A percentile compares a stretch with the other conserved stretches of the same genome.
These are phyloP conservation scores for Pseudanteris insignis DNA, from an alignment of 2,888 invertebrate species.

Conservation along the genomic window DNA sequence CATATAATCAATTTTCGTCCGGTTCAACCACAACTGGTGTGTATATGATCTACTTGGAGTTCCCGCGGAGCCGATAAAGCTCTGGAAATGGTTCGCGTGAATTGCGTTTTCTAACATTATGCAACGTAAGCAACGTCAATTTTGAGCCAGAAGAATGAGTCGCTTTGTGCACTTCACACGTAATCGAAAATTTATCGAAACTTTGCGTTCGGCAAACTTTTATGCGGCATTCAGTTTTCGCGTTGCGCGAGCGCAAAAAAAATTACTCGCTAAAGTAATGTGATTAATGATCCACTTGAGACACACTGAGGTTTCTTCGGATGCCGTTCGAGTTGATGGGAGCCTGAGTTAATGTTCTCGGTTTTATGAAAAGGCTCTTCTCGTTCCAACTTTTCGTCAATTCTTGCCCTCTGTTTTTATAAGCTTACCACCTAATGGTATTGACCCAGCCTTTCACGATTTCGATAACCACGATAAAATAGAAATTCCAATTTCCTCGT, in stretches of 20 bases:
- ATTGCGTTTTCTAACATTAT: constrained; percentile 42
- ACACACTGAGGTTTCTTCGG: constrained; percentile 25
- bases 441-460: too few species aligned
- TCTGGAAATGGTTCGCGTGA: constrained; percentile 37
- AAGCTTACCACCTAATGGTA: too few species aligned
- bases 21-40: constrained; percentile 43
- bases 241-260: constrained; percentile 7
- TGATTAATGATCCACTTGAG: constrained; percentile 28
- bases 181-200: constrained; percentile 36
- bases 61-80: constrained; percentile 31
- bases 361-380: constrained; percentile 20
- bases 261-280: constrained; percentile 26
- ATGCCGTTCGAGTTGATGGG: constrained; percentile 21
- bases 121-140: constrained; percentile 38
- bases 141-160: constrained; percentile 34
- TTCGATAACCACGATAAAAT: too few species aligned
- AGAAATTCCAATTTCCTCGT: too few species aligned
- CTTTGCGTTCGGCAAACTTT: constrained; percentile 25
- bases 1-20: constrained; percentile 57
- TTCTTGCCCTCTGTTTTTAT: constrained; percentile 9
- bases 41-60: constrained; percentile 40
- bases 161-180: constrained; percentile 31
- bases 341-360: constrained; percentile 17
- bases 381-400: constrained; percentile 16
- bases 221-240: constrained; percentile 17